Conservation (phyloP, 2,888 invertebrate genomes). For the Catocala nupta region DNA sequence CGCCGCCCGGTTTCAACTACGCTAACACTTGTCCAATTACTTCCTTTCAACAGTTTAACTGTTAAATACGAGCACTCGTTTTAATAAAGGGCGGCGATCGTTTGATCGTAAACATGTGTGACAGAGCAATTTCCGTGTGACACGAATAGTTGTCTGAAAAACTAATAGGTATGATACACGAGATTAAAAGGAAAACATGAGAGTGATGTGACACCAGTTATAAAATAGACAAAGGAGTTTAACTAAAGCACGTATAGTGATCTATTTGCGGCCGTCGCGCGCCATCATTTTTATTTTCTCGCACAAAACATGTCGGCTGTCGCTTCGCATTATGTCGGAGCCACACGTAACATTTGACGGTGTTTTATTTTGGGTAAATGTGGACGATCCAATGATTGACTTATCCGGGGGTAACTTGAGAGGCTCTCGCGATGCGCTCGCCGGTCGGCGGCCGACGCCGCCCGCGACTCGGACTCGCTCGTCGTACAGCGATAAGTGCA, state of each 20-base stretch:
- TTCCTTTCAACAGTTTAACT: conserved; percentile 67
- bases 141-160: conserved; percentile 74
- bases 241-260: conserved; percentile 79
- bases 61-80: conserved; percentile 69
- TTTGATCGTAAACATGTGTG: conserved; percentile 67
- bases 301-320: conserved; percentile 86
- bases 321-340: conserved; percentile 83
- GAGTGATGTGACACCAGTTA: conserved; percentile 76
- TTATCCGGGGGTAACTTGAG: conserved; percentile 87
- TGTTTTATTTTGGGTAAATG: conserved; percentile 85
- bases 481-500: conserved; percentile 27
- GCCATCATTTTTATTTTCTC: conserved; percentile 87
- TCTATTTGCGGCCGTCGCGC: conserved; percentile 82
- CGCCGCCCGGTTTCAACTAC: conserved; percentile 65
- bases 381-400: conserved; percentile 86
- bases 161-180: conserved; percentile 74
- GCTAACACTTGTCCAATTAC: conserved; percentile 82
- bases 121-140: conserved; percentile 75
- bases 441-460: conserved; percentile 45
- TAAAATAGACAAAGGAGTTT: conserved; percentile 86
- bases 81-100: conserved; percentile 64
- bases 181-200: conserved; percentile 70
- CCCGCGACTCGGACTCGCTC: conserved; percentile 42
- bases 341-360: conserved; percentile 83
- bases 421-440: conserved; percentile 74